Percentiles rank a stretch among this genome's conserved stretches.
Conservation (phyloP, 2,888 invertebrate species). For the Silvanus unidentatus region DNA sequence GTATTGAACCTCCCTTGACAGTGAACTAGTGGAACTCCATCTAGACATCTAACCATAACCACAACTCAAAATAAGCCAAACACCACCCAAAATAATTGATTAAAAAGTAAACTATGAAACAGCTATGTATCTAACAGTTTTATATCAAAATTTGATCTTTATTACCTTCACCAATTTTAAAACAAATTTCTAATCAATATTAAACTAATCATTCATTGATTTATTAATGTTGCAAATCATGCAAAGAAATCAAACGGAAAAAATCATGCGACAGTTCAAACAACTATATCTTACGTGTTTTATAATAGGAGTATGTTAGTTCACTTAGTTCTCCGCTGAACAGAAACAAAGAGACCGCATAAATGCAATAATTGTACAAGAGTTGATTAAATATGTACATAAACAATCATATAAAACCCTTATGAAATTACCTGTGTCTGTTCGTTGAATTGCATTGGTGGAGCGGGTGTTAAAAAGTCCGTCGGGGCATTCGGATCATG, state of each 20-base stretch:
- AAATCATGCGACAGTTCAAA: not conserved
- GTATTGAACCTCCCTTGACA: constrained; percentile 57
- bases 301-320: not conserved
- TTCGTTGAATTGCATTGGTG: constrained; percentile 27
- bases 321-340: no score
- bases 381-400: not conserved
- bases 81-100: not conserved
- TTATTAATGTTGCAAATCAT: no score
- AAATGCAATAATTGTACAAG: not conserved
- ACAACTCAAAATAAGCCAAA: constrained; percentile 38
- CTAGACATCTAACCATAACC: constrained; percentile 56
- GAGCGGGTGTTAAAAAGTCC: constrained; percentile 51
- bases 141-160: no score
- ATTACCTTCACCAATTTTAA: no score
- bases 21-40: constrained; percentile 59
- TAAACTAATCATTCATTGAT: no score
- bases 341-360: no score
- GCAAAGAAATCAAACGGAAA: not conserved
- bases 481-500: constrained; percentile 52
- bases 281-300: not conserved
- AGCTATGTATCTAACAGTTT: no score
- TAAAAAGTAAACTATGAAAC: not conserved
- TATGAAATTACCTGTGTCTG: constrained; percentile 32
- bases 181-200: no score
- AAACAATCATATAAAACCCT: not conserved